Evolutionary conservation across 2,797 vertebrate genomes (phyloP).

Genomic region (Protosalanx chinensis): DNA sequence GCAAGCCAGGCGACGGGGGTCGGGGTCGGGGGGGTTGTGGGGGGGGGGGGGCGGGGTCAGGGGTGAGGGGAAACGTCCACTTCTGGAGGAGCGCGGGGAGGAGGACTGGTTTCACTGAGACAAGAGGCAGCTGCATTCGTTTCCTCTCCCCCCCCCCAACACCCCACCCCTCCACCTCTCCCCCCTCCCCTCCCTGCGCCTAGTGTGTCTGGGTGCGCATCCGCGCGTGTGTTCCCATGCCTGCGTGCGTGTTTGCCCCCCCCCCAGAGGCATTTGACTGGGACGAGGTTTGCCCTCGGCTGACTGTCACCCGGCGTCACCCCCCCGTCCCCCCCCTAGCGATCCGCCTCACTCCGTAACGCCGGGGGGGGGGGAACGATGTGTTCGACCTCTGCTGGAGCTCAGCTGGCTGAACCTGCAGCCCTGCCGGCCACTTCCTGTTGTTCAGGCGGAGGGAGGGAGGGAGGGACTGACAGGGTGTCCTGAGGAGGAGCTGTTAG

Average conservation of each 20-base stretch:
- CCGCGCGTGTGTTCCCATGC: neutral
- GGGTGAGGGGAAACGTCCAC: constrained; percentile 36
- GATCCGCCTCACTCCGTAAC: constrained; percentile 15
- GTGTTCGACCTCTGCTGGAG: constrained; percentile 46
- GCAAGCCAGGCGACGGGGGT: constrained; percentile 21
- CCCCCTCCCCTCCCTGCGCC: no score
- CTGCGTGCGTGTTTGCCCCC: neutral
- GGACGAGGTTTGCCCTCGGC: neutral
- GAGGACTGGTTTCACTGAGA: constrained; percentile 62
- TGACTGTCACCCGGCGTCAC: constrained; percentile 24
- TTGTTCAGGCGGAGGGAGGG: constrained; percentile 25
- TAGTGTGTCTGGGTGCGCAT: constrained; percentile 2
- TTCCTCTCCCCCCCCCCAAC: constrained; percentile 38
- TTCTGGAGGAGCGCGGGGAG: constrained; percentile 49
- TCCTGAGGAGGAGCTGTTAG: no score
- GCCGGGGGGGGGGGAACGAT: constrained; percentile 9
- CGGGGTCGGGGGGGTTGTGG: constrained; percentile 34
- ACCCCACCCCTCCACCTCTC: no score
- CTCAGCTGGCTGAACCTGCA: constrained; percentile 38
- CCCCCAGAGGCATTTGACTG: constrained; percentile 44
- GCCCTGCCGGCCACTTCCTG: constrained; percentile 49
- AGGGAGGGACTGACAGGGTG: neutral
- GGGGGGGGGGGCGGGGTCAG: no score
- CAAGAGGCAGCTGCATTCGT: constrained; percentile 76
- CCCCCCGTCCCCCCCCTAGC: constrained; percentile 27